phyloP scores from a whole-genome alignment of 1,140 invertebrate species.

The Anastrepha obliqua region DNA sequence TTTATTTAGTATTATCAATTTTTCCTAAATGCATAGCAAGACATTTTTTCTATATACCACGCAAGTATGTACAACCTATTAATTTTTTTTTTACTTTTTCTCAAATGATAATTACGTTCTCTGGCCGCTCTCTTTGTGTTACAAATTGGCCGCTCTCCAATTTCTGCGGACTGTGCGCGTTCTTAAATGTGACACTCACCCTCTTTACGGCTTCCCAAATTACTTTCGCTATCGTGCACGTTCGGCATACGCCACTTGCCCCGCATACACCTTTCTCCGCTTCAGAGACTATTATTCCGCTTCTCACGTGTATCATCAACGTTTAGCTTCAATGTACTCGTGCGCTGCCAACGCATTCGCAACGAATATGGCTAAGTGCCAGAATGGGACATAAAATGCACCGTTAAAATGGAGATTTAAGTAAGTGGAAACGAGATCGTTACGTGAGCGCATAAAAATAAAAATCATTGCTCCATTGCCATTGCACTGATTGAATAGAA shows the following conservation, averaged over 20 bases:
- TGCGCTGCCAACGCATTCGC: not conserved
- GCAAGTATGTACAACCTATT: too few relatives aligned
- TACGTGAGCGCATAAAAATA: constrained; percentile 74
- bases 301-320: not conserved
- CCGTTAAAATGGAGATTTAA: constrained; percentile 74
- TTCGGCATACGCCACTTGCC: not conserved
- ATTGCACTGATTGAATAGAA: constrained; percentile 73
- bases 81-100: too few relatives aligned
- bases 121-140: too few relatives aligned
- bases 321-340: not conserved
- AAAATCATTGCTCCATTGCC: constrained; percentile 71
- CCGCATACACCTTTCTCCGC: not conserved
- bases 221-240: not conserved
- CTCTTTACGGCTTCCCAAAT: not conserved
- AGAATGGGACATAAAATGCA: constrained; percentile 74
- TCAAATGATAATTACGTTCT: too few relatives aligned
- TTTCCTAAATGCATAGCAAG: too few relatives aligned
- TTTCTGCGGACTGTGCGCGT: too few relatives aligned
- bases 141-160: not conserved
- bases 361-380: constrained; percentile 58
- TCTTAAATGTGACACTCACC: too few relatives aligned
- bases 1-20: too few relatives aligned
- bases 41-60: too few relatives aligned
- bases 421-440: constrained; percentile 75
- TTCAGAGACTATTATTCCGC: not conserved